Conservation (phyloP, 2,113 vertebrate species). For the Gnathonemus echidnorhynchus region DNA sequence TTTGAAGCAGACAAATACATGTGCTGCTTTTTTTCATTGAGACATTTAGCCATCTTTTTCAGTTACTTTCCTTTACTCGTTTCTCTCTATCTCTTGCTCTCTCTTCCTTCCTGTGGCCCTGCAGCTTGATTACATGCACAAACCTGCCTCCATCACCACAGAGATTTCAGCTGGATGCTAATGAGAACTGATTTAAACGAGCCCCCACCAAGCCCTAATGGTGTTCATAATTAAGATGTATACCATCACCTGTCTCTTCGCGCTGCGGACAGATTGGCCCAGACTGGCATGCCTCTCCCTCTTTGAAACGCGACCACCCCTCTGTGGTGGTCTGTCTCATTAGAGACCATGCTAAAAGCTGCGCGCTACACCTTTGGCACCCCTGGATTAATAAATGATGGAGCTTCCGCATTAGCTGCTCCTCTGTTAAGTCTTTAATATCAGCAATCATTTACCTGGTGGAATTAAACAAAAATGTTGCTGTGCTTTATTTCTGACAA, state of each 20-base stretch:
- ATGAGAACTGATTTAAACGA: conserved; percentile 14
- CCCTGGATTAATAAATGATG: conserved; percentile 42
- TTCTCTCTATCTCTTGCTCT: background rate
- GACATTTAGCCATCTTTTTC: background rate
- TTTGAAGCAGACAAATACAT: background rate
- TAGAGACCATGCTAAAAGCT: conserved; percentile 29
- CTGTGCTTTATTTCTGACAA: conserved; percentile 33
- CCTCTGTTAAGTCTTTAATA: conserved; percentile 50
- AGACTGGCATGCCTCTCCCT: background rate
- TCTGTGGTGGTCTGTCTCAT: conserved; percentile 10
- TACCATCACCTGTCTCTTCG: conserved; percentile 13
- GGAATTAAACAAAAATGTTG: conserved; percentile 43
- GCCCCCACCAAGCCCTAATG: background rate
- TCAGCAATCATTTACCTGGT: conserved; percentile 40
- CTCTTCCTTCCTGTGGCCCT: background rate
- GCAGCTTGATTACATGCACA: background rate
- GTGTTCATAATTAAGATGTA: conserved; percentile 40
- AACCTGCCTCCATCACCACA: background rate
- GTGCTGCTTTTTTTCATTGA: background rate
- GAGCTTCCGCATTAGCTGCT: conserved; percentile 36
- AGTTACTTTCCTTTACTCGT: background rate
- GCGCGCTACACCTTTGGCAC: conserved; percentile 30
- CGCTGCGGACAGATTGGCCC: conserved; percentile 35
- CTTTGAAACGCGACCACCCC: conserved; percentile 13
- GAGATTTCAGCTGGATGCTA: conserved; percentile 21